Conservation (phyloP, 2,113 vertebrate genomes). For the Cariama cristata region DNA sequence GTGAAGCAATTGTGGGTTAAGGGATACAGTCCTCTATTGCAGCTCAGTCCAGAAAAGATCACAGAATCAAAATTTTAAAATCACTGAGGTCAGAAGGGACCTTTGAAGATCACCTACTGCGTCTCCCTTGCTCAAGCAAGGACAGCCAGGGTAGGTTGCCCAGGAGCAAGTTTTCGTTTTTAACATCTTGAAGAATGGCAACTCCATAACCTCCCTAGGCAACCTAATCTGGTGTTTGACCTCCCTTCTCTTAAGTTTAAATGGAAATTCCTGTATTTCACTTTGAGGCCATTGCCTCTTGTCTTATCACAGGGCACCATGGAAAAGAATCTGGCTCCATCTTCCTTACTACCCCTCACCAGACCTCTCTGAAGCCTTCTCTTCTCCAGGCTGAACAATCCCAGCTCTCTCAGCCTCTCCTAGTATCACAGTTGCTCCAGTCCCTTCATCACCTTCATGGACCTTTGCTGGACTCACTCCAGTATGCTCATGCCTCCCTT, state of each 20-base stretch:
- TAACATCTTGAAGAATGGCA: background rate
- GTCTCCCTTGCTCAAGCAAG: accelerated
- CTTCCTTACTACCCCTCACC: background rate
- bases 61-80: background rate
- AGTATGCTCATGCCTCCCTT: background rate
- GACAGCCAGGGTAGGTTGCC: background rate
- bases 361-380: background rate
- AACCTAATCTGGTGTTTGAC: background rate
- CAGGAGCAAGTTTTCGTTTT: background rate
- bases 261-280: background rate
- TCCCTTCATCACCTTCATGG: too few species aligned
- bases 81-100: background rate
- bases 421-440: background rate
- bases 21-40: background rate
- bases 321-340: background rate
- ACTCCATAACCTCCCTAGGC: background rate
- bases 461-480: background rate
- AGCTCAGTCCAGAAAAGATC: background rate
- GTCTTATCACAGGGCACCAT: background rate
- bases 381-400: background rate
- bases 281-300: background rate
- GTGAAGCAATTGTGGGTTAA: background rate
- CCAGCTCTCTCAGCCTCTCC: background rate
- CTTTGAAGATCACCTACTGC: background rate
- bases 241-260: background rate